These are phyloP conservation scores for Caretta caretta DNA, from an alignment of 2,113 vertebrate species.

Conservation along the genomic window DNA sequence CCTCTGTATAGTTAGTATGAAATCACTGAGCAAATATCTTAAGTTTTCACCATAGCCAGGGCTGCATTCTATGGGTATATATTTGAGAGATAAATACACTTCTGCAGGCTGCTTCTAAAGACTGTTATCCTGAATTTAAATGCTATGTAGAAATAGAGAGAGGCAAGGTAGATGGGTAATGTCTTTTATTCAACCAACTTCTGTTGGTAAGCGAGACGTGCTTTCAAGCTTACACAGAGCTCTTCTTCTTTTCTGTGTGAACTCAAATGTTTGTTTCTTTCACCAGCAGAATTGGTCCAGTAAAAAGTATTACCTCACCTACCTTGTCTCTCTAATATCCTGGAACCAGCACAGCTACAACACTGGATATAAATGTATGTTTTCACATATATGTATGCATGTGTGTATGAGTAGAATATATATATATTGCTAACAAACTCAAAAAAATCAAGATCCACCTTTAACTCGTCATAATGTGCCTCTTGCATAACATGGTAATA, in stretches of 20 bases:
- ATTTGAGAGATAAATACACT: background rate
- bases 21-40: background rate
- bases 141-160: background rate
- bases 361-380: background rate
- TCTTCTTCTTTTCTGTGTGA: background rate
- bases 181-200: no score
- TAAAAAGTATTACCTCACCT: background rate
- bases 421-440: slow-evolving; percentile 24
- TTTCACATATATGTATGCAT: background rate
- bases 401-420: background rate
- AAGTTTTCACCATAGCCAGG: background rate
- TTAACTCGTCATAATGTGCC: slow-evolving; percentile 49
- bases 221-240: no score
- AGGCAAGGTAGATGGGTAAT: background rate
- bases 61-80: background rate
- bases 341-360: background rate
- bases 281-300: background rate
- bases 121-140: background rate
- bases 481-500: background rate
- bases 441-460: slow-evolving; percentile 46
- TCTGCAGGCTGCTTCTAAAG: background rate
- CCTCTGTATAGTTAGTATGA: background rate
- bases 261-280: background rate
- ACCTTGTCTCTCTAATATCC: background rate
- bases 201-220: no score